Evolutionary conservation across 2,797 vertebrate genomes (phyloP).

Genomic region (Cercopithecus hamlyni): DNA sequence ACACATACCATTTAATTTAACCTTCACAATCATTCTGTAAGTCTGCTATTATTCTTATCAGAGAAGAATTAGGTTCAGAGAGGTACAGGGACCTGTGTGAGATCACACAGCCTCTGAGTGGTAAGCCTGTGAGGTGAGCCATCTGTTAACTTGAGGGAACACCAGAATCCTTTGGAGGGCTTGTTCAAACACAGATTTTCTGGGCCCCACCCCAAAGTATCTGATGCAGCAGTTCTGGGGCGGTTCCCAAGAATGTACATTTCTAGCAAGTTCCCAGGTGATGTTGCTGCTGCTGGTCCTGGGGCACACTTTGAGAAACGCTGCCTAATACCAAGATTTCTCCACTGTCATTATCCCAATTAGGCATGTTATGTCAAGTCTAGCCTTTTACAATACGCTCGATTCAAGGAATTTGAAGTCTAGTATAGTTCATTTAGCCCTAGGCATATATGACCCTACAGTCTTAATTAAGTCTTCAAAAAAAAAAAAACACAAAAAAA

Average conservation of each 20-base stretch:
- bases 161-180: not conserved
- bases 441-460: not conserved
- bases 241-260: slow-evolving; percentile 37
- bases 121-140: not conserved
- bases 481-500: not conserved
- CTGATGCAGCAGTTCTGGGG: not conserved
- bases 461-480: not conserved
- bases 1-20: not conserved
- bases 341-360: slow-evolving; percentile 52
- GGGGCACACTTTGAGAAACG: not conserved
- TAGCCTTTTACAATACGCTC: slow-evolving; percentile 15
- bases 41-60: not conserved
- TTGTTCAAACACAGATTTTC: not conserved
- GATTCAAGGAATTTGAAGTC: slow-evolving; percentile 7
- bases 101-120: not conserved
- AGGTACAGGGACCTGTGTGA: not conserved
- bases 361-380: slow-evolving; percentile 43
- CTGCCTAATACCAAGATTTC: not conserved
- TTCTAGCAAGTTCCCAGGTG: slow-evolving; percentile 44
- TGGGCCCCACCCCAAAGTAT: not conserved
- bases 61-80: not conserved
- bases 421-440: not conserved
- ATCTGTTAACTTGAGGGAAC: not conserved
- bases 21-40: not conserved
- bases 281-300: not conserved